phyloP scores from a whole-genome alignment of 2,797 vertebrate species.

The Enteromius viviparus region DNA sequence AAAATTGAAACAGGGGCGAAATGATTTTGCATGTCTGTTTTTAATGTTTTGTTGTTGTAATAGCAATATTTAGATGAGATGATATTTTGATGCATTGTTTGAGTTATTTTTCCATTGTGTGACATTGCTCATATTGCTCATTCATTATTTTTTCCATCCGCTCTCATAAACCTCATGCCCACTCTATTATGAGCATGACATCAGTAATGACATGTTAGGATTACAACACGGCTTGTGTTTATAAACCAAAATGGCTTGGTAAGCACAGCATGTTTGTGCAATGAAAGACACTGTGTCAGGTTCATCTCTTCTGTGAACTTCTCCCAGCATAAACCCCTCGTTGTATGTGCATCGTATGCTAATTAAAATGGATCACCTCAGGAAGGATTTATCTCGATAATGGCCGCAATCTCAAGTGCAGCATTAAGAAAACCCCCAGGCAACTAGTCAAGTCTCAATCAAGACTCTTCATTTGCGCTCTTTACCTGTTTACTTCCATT shows the following conservation, averaged over 20 bases:
- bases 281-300: neutral
- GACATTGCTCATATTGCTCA: slow-evolving; percentile 11
- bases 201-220: slow-evolving; percentile 40
- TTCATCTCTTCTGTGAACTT: slow-evolving; percentile 2
- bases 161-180: slow-evolving; percentile 20
- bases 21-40: neutral
- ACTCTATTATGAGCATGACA: slow-evolving; percentile 13
- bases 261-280: slow-evolving; percentile 8
- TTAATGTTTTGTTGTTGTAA: neutral
- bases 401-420: neutral
- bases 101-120: neutral
- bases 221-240: slow-evolving; percentile 44
- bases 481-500: slow-evolving; percentile 10
- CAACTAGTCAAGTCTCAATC: neutral
- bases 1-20: neutral
- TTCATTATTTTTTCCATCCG: neutral
- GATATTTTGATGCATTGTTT: neutral
- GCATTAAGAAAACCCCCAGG: slow-evolving; percentile 16
- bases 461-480: slow-evolving; percentile 1
- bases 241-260: slow-evolving; percentile 24
- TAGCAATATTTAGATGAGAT: slow-evolving; percentile 7
- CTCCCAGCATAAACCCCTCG: neutral
- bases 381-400: neutral
- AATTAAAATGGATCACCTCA: slow-evolving; percentile 5
- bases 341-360: neutral